Evolutionary conservation across 2,113 vertebrate species (phyloP).

Genomic region (Gallinago undulata): DNA sequence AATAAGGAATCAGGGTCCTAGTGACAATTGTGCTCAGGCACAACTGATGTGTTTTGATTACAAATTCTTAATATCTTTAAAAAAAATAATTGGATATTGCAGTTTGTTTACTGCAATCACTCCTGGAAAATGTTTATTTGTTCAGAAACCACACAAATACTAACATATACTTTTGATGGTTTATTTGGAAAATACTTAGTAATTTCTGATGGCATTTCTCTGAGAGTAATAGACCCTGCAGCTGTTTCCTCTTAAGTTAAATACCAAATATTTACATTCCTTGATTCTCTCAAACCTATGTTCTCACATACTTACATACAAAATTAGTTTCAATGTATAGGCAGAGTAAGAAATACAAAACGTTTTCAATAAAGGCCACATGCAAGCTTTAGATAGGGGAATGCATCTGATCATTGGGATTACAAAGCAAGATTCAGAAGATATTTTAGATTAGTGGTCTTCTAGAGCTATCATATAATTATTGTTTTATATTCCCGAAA

Average conservation of each 20-base stretch:
- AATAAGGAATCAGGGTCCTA: no score
- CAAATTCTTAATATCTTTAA: background rate
- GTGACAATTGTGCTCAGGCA: no score
- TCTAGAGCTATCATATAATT: background rate
- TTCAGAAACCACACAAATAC: background rate
- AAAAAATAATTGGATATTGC: background rate
- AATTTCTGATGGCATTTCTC: background rate
- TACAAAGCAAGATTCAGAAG: background rate
- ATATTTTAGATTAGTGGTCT: background rate
- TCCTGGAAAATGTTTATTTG: background rate
- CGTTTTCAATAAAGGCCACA: background rate
- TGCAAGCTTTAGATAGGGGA: background rate
- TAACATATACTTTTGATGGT: background rate
- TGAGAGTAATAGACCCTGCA: background rate
- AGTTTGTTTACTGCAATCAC: background rate
- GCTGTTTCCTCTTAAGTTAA: background rate
- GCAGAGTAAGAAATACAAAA: background rate
- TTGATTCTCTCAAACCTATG: background rate
- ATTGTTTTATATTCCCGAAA: background rate
- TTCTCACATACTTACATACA: background rate
- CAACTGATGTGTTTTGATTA: no score
- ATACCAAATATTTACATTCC: background rate
- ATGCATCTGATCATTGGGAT: background rate
- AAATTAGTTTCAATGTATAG: background rate
- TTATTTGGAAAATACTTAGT: constrained; percentile 7